Base-by-base conservation (phyloP, 2,113 vertebrate genomes). In the Notiomystis cincta region DNA sequence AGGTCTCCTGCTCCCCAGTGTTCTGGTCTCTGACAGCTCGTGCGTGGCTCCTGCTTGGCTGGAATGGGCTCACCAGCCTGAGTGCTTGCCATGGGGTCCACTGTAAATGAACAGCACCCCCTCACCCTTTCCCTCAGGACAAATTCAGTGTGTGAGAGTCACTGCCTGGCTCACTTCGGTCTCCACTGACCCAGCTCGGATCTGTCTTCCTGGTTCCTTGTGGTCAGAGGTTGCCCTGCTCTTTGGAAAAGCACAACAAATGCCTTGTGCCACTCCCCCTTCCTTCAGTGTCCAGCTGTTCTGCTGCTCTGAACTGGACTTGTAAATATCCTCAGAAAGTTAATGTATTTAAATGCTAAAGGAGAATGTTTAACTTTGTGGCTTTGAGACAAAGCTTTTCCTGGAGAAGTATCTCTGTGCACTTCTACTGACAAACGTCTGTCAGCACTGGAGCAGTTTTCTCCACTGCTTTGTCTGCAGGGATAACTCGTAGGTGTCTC, bases 341-440 rank as follows among this genome's bases (percentile, higher is more conserved):
- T 93, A 95, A 97, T 90, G 96, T 97, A 97, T 96, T 97, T 97
- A 97, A 97, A 95, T 92, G 95, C 89, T 94, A 91, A 97, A 97
- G 95, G 95, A 95, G 96, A 97, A 97, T 96, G 96, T 97, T 91
- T 96, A 96, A 97, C 94, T 97, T 97, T 13, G 65, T 96, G 95
- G 96, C 96, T 97, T 95, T 94, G 95, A 95, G 96, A 89, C 95
- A 93, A 76, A 91, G 84, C 92, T 91, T 88, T 89, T 71, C 75
- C 71, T 83, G 95, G 95, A 95, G 95, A 90, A 96, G 84, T 67
- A 92, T 90, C 88, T 96, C 96, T 97, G 93, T 96, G 92, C 96
- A 94, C 88, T 96, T 94, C 93, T 96, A 96, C 95, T 96, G 94
- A 89, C 95, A 79, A 94, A 89, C 28, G 69, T 96, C 94, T 96